A percentile compares a stretch with the other conserved stretches of the same genome.
Conservation (phyloP, 2,113 vertebrate genomes). For the Corythornis vintsioides region DNA sequence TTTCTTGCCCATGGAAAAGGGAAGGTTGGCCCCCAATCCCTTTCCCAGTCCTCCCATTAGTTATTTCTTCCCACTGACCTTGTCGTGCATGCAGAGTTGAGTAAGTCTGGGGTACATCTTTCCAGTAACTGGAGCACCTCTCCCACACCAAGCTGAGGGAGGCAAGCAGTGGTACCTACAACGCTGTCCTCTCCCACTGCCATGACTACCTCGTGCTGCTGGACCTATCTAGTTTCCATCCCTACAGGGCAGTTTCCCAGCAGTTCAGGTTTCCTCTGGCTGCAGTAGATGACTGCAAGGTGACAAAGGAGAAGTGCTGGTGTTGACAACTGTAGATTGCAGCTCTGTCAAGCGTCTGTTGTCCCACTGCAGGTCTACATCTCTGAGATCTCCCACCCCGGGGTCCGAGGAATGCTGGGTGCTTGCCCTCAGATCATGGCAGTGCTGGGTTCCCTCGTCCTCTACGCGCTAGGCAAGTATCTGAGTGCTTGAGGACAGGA, state of each 20-base stretch:
- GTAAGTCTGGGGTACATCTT: background rate
- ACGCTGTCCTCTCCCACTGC: background rate
- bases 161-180: accelerated
- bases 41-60: background rate
- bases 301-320: background rate
- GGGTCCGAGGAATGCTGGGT: slow-evolving; percentile 87
- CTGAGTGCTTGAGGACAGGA: background rate
- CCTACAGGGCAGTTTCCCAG: accelerated
- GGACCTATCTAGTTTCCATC: accelerated
- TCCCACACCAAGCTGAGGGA: accelerated
- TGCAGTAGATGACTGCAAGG: accelerated
- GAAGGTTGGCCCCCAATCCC: background rate
- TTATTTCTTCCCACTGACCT: background rate
- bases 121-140: background rate
- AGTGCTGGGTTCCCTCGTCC: slow-evolving; percentile 87
- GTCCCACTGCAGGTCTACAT: slow-evolving; percentile 86
- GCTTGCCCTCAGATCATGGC: slow-evolving; percentile 92
- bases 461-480: slow-evolving; percentile 85
- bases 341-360: accelerated
- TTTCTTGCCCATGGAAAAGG: background rate
- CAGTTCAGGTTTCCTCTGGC: background rate
- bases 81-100: background rate
- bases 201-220: accelerated
- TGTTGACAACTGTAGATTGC: accelerated
- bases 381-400: slow-evolving; percentile 89